These are phyloP conservation scores for Argentina silus DNA, from an alignment of 2,797 vertebrate species.

Conservation along the genomic window DNA sequence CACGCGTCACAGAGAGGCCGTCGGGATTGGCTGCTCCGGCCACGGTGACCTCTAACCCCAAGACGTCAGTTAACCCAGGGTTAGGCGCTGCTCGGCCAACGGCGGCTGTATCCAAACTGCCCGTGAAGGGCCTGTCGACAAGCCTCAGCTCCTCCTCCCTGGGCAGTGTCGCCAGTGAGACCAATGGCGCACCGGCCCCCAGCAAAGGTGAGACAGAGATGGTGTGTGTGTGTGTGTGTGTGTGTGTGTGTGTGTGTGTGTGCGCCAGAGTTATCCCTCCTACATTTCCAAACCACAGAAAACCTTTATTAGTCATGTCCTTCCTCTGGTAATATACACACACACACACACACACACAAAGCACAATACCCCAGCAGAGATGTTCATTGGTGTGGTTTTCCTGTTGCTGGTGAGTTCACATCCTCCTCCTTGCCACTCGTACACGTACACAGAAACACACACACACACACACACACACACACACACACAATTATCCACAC, in stretches of 20 bases:
- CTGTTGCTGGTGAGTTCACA: constrained; percentile 22
- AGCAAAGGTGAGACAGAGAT: constrained; percentile 71
- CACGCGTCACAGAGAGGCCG: constrained; percentile 50
- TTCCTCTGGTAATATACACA: neutral
- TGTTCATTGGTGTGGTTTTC: constrained; percentile 33
- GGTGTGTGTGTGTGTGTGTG: constrained; percentile 14
- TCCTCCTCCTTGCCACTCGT: constrained; percentile 24
- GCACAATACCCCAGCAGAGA: neutral
- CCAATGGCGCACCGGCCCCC: constrained; percentile 35
- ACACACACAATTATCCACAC: neutral
- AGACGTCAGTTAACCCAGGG: constrained; percentile 52
- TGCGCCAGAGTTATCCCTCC: neutral
- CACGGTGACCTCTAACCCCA: constrained; percentile 46
- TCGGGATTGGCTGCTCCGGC: constrained; percentile 1
- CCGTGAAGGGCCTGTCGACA: constrained; percentile 75
- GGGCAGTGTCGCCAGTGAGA: constrained; percentile 74
- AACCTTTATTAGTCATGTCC: neutral
- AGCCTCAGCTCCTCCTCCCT: constrained; percentile 75
- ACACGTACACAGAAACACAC: constrained; percentile 9
- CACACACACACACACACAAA: neutral
- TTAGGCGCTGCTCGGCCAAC: constrained; percentile 16
- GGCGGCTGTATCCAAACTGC: constrained; percentile 74
- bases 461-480: neutral
- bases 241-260: constrained; percentile 15
- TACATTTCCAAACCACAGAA: neutral